Evolutionary conservation across 2,888 invertebrate genomes (phyloP).

Genomic region (Caenorhabditis becei): DNA sequence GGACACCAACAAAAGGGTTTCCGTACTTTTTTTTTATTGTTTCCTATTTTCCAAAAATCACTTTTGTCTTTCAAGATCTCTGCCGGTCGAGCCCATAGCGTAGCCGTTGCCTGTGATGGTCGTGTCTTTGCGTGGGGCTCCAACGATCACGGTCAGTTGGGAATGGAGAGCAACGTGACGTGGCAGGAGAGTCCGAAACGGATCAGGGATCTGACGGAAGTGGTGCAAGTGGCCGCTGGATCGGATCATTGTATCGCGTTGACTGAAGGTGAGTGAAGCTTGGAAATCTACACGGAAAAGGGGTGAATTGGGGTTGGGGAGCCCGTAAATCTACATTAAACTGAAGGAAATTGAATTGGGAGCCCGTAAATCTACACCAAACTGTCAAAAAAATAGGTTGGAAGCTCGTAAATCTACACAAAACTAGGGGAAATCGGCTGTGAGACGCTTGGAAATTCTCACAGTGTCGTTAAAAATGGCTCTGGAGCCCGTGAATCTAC

Average conservation of each 20-base stretch:
- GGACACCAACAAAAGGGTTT: too few relatives aligned
- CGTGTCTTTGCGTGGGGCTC: constrained; percentile 92
- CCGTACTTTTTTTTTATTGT: too few relatives aligned
- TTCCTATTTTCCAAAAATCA: neutral
- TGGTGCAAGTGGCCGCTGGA: constrained; percentile 92
- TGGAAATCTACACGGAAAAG: neutral
- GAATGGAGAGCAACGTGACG: constrained; percentile 45
- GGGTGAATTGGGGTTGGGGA: neutral
- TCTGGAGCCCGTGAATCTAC: too few relatives aligned
- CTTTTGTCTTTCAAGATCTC: constrained; percentile 54
- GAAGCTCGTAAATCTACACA: too few relatives aligned
- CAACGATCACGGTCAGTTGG: constrained; percentile 94
- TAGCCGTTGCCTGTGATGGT: constrained; percentile 76
- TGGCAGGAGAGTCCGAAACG: constrained; percentile 67
- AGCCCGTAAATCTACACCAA: too few relatives aligned
- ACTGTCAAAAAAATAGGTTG: too few relatives aligned
- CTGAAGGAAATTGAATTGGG: too few relatives aligned
- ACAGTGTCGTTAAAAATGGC: too few relatives aligned
- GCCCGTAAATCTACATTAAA: too few relatives aligned
- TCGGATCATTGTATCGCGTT: constrained; percentile 90
- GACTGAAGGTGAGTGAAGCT: constrained; percentile 87
- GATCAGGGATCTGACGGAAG: constrained; percentile 81
- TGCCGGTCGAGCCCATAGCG: constrained; percentile 72
- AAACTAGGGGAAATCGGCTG: too few relatives aligned
- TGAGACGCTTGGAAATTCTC: too few relatives aligned